Evolutionary conservation across 2,888 invertebrate species (phyloP), one percentile per base, ranked within the genome.

Genomic region (Catocala sponsa): DNA sequence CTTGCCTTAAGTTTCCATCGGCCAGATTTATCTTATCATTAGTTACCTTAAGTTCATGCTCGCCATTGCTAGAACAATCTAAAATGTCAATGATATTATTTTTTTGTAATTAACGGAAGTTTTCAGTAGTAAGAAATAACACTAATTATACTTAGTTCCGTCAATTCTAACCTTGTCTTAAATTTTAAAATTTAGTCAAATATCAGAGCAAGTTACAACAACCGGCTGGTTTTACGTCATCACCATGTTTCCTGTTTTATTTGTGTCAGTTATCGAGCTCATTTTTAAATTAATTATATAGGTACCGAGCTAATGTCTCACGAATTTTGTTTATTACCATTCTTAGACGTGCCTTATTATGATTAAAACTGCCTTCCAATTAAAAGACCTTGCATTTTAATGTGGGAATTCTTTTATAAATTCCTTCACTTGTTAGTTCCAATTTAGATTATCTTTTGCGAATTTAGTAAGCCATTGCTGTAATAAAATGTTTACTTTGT

Each of bases 361-460:
- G 59, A 68, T 71, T 63, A 71, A 72, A 75, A 67, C 63, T 64
- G 61, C 69, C 55, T 61, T 62, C 67, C 69, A 73, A 76, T 76
- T 74, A 76, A 64, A 66, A 74, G 86, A 84, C 91, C 91, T 91
- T 88, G 90, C 74, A 74, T 88, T 83, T 83, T 89, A 89, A 87
- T 90, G 92, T 92, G 91, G 86, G 91, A 92, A 90, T 80, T 83
- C 80, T 85, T 71, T 79, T 80, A 81, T 80, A 72, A 81, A 82
- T 83, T 83, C 82, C 79, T 78, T 72, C 63, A 75, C 74, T 84
- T 80, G 83, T 88, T 84, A 83, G 79, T 78, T 81, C 74, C 83
- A 84, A 90, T 87, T 89, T 83, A 87, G 85, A 87, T 90, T 88
- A 87, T 87, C 85, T 84, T 74, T 69, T 69, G 63, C 53, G 63